Evolutionary conservation across 2,113 vertebrate species (phyloP), one percentile per base, ranked within the genome.

Genomic region (Psittacus erithacus): DNA sequence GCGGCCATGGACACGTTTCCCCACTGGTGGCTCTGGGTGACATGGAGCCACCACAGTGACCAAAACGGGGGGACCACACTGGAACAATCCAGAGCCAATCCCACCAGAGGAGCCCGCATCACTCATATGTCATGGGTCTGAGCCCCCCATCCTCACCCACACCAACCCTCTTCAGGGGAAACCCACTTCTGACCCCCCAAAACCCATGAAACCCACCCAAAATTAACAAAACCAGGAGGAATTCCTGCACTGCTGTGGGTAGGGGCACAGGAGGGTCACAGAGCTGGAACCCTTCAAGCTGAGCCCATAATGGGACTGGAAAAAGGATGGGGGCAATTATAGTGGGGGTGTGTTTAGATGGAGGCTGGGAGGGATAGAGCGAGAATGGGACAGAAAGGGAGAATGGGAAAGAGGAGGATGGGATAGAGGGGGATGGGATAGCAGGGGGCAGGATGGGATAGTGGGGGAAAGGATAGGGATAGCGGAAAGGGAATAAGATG

Each of bases 231-330:
- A 47, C 8, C 24, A 7, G 39, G 20, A 49, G 75, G 27, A 65
- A 83, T 33, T 31, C 17, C 2, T 3, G 24, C 29, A 38, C 27
- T 47, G 41, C 35, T 69, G 22, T 13, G 11, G 44, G 11, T 9
- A n/a, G 31, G 19, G n/a, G 59, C 2, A 4, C 17, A 4, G 43
- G 14, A 6, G 24, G 4, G 9, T 43, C 3, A 3, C 1, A 0
- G 52, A 41, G 44, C 29, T 68, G 44, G 17, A 27, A 33, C 24
- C 5, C 39, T 22, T 47, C 11, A 3, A 22, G 29, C 23, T 65
- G 76, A 43, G 60, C 29, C 29, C 11, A 19, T 53, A 79, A 22
- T 8, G 22, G 27, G 35, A 27, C 31, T 57, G 31, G 31, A 19
- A n/a, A 57, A 57, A 22, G 19, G 55, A 57, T 57, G 3, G 17